These are phyloP conservation scores for Hydroisotoma schaefferi DNA, from an alignment of 2,888 invertebrate genomes.

Conservation along the genomic window DNA sequence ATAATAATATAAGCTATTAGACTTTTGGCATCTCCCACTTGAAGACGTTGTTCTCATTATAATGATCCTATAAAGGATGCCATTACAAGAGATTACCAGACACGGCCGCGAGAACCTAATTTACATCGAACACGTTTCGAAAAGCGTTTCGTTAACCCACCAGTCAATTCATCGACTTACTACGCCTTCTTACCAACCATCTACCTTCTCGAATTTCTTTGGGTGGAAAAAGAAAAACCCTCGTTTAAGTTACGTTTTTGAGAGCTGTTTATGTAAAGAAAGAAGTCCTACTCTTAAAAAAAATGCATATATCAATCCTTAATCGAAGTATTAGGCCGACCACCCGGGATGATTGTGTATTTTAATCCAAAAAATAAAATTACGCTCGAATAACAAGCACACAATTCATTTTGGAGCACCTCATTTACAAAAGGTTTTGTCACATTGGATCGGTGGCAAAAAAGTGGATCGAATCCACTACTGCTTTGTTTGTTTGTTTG, in stretches of 20 bases:
- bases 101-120: conserved; percentile 4
- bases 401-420: conserved; percentile 4
- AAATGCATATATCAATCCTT: not conserved
- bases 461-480: not conserved
- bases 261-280: no score
- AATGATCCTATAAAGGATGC: conserved; percentile 5
- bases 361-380: not conserved
- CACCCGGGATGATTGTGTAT: not conserved
- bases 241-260: no score
- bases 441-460: not conserved
- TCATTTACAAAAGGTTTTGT: not conserved
- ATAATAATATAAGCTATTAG: no score
- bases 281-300: no score
- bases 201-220: no score
- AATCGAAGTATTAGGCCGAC: not conserved
- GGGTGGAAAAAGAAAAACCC: no score
- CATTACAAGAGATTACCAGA: conserved; percentile 3
- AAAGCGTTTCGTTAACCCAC: no score
- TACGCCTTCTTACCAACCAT: no score
- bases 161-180: no score
- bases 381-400: not conserved
- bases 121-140: conserved; percentile 3
- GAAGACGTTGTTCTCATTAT: not conserved
- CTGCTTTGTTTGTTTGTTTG: not conserved
- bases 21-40: not conserved